Conservation (phyloP, 2,888 invertebrate species). For the Steinernema scapterisci region DNA sequence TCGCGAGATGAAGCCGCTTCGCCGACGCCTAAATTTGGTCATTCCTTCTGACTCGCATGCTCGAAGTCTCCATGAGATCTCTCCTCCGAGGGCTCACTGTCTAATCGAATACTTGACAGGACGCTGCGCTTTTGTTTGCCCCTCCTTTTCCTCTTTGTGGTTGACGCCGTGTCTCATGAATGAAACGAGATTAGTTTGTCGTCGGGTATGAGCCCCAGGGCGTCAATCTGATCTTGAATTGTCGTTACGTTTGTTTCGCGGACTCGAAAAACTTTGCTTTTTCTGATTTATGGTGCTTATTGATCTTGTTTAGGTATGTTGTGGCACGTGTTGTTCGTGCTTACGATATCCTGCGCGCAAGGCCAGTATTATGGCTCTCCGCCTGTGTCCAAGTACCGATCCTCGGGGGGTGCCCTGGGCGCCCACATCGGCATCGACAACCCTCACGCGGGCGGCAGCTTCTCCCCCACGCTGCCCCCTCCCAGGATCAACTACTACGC, state of each 20-base stretch:
- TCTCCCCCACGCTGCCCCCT: constrained; percentile 10
- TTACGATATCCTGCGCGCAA: background rate
- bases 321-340: background rate
- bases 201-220: constrained; percentile 21
- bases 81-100: no score
- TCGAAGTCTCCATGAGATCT: background rate
- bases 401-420: background rate
- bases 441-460: background rate
- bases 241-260: no score
- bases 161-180: constrained; percentile 22
- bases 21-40: background rate
- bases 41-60: background rate
- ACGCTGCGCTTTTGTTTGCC: background rate
- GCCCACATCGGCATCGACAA: constrained; percentile 24
- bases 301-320: no score
- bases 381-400: background rate
- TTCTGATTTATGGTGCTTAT: background rate
- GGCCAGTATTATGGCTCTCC: background rate
- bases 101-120: background rate
- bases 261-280: background rate
- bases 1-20: constrained; percentile 12
- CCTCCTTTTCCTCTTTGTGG: constrained; percentile 25
- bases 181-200: constrained; percentile 12
- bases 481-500: background rate
- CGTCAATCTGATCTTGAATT: background rate